phyloP scores from a whole-genome alignment of 2,888 invertebrate species.

The Drosophila mercatorum region DNA sequence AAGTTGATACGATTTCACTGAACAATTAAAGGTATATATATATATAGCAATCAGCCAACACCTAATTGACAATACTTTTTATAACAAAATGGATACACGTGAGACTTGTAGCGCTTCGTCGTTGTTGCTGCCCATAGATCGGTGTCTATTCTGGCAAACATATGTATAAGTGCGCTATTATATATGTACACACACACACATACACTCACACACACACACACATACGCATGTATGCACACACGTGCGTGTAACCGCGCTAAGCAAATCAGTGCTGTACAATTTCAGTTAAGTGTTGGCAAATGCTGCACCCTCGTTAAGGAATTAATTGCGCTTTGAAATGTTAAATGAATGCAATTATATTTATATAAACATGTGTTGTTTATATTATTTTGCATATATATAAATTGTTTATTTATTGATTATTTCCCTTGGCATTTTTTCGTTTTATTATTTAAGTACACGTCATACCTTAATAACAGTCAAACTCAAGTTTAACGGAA shows the following conservation, averaged over 20 bases:
- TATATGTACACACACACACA: background rate
- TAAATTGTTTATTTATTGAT: background rate
- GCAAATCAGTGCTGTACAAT: constrained; percentile 37
- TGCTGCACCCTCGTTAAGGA: constrained; percentile 8
- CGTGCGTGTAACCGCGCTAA: background rate
- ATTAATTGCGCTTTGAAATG: background rate
- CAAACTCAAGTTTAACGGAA: background rate
- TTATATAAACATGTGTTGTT: background rate
- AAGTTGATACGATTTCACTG: background rate
- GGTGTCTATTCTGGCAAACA: constrained; percentile 8
- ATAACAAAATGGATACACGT: constrained; percentile 12
- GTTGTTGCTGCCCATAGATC: constrained; percentile 24
- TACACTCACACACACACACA: background rate
- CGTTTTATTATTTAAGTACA: background rate
- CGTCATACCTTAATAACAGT: background rate
- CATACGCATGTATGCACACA: background rate
- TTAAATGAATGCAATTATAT: background rate
- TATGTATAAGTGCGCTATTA: background rate
- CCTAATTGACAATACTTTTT: background rate
- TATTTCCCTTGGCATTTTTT: background rate
- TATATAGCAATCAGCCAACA: background rate
- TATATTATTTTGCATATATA: background rate
- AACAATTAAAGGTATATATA: background rate
- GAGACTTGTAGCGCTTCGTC: constrained; percentile 6
- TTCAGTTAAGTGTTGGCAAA: constrained; percentile 22